phyloP scores from a whole-genome alignment of 2,888 invertebrate species.

The Drosophila leonis region DNA sequence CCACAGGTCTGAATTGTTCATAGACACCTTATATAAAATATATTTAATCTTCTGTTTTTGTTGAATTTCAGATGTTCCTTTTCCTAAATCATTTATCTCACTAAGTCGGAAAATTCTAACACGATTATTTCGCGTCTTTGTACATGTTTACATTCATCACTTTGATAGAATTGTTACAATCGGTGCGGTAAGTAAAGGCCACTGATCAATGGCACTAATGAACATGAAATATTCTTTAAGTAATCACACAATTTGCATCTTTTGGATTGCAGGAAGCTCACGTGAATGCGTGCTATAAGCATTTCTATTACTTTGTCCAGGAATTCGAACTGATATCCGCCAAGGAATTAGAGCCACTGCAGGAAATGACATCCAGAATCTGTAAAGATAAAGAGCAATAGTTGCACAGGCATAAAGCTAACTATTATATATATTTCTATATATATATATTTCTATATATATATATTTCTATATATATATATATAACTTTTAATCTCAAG shows the following conservation, averaged over 20 bases:
- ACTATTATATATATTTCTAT: constrained; percentile 2
- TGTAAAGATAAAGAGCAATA: constrained; percentile 87
- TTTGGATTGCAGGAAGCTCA: constrained; percentile 89
- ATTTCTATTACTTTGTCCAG: constrained; percentile 96
- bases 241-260: not conserved
- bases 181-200: constrained; percentile 90
- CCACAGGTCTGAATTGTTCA: constrained; percentile 85
- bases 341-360: constrained; percentile 94
- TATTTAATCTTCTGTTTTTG: not conserved
- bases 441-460: not conserved
- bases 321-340: constrained; percentile 93
- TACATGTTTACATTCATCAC: constrained; percentile 97
- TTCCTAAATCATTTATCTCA: constrained; percentile 92
- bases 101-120: constrained; percentile 95
- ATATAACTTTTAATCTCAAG: constrained; percentile 43
- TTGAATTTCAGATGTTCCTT: constrained; percentile 89
- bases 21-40: not conserved
- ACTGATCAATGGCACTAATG: not conserved
- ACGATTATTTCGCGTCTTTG: constrained; percentile 94
- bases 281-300: constrained; percentile 97
- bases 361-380: constrained; percentile 91
- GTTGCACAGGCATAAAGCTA: constrained; percentile 4
- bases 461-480: not conserved
- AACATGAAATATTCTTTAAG: not conserved
- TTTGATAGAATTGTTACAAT: constrained; percentile 95